Evolutionary conservation across 37 sponge, comb jelly and placozoan species (phyloP).

Genomic region (Ianthella basta): DNA sequence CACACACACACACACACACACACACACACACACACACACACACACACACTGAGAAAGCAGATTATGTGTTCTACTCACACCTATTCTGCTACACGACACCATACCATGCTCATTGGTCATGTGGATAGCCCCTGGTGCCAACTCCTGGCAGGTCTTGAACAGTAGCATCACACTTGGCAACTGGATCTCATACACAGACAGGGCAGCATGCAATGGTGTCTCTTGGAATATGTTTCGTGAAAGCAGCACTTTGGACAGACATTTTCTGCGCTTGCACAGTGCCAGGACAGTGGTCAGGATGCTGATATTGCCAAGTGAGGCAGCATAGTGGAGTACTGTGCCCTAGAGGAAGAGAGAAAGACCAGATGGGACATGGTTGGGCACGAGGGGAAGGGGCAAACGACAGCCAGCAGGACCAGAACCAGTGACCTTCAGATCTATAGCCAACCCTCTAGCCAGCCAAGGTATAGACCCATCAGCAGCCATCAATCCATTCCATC

Average conservation of each 20-base stretch:
- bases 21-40: too few relatives aligned
- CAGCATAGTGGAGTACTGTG: slow-evolving; percentile 5
- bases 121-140: slow-evolving; percentile 7
- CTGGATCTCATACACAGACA: slow-evolving; percentile 2
- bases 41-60: too few relatives aligned
- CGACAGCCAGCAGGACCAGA: too few relatives aligned
- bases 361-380: too few relatives aligned
- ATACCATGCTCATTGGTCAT: slow-evolving; percentile 4
- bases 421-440: too few relatives aligned
- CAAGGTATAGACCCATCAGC: too few relatives aligned
- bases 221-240: slow-evolving; percentile 10
- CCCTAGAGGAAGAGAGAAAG: not conserved
- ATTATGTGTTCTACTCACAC: too few relatives aligned
- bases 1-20: too few relatives aligned
- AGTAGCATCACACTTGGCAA: not conserved
- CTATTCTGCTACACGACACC: not conserved
- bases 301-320: not conserved
- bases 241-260: not conserved
- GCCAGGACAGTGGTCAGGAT: slow-evolving; percentile 13
- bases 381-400: too few relatives aligned
- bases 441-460: too few relatives aligned
- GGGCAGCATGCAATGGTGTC: slow-evolving; percentile 23
- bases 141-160: slow-evolving; percentile 1
- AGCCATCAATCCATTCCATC: too few relatives aligned
- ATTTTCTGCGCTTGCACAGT: slow-evolving; percentile 1